Base-by-base conservation (phyloP, 2,797 vertebrate genomes). In the Microhierax caerulescens region DNA sequence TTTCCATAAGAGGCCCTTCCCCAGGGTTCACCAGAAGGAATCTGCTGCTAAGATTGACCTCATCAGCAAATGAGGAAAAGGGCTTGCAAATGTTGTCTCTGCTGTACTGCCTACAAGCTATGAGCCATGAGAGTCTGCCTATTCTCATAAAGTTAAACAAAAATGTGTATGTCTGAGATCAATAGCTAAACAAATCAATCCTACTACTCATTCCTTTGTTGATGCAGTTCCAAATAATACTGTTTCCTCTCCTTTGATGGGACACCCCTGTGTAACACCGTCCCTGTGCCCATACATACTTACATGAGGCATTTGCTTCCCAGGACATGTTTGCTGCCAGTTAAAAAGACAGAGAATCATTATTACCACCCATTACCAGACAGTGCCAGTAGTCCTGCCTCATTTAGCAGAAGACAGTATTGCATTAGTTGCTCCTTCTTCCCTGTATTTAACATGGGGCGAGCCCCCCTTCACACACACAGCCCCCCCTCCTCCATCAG, bases 151-250 rank as follows among this genome's bases (percentile, higher is more conserved):
- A 1, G 34, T 61, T 84, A 81, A 78, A 88, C 76, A 82, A 90
- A 87, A 89, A 67, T 28, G 23, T 41, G 41, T 53, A 30, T 24
- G 1, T 91, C 68, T 48, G 50, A 94, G 67, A 96, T 78, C 81
- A 72, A 74, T 48, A 90, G 48, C 63, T 67, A 73, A 88, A 57
- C 63, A 51, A 95, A 89, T 94, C 81, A 80, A 92, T 94, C 53
- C 75, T 57, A 60, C 39, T 60, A 45, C 64, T 81, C 51, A 67
- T 80, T 69, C 48, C 65, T 95, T 77, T 74, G 57, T 77, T 47
- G 18, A 11, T 83, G 75, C 36, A 54, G 10, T 60, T 88, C 68
- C 59, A 82, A 54, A 75, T 61, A n/a, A 25, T 0, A 5, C 5
- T 57, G 45, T 74, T 89, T 85, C 41, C 53, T 69, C 39, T 68